Evolutionary conservation across 23 tunicate species (phyloP), one percentile per base, ranked within the genome.

Genomic region (Corella eumyota): DNA sequence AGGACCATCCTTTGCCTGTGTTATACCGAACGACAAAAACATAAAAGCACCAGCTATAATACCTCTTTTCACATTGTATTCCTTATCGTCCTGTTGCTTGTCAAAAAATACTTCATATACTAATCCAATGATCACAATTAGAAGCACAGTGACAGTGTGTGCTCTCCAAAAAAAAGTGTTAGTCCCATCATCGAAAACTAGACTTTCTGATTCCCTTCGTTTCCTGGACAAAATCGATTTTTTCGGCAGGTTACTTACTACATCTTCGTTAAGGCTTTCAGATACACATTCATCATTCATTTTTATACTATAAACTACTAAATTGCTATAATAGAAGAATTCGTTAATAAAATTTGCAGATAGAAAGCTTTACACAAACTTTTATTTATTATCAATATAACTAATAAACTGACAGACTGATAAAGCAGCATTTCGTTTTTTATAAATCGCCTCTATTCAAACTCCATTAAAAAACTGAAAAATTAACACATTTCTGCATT

Each of bases 1-100:
- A 0, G 98, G 98, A 5, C 98, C 98, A 65, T 92, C 91, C 40
- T 77, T 75, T 5, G 77, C 91, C 51, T 74, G 76, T 19, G 93
- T 76, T 22, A 92, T 53, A 2, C 98, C 98, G 51, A 83, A 77
- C 30, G 93, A 76, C 19, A 92, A 33, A 77, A 92, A 92, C 64
- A 71, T 53, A 37, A 61, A 66, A 57, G 35, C 40, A 19, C 67
- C 78, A 1, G 88, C 93, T 52, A 65, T 21, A 32, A 92, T 62
- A 1, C 93, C 98, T 49, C 88, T 50, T 61, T 88, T 88, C 17
- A 53, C 57, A 68, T 79, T 88, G 33, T 59, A 73, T 67, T 72
- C 77, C 1, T 49, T 15, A 56, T 88, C 74, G 30, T 73, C 49
- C 7, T 25, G 36, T 38, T 72, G 77, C 19, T 83, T 51, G 35